These are phyloP conservation scores for Trematocara zebra DNA, from an alignment of 2,113 vertebrate species.

Conservation along the genomic window DNA sequence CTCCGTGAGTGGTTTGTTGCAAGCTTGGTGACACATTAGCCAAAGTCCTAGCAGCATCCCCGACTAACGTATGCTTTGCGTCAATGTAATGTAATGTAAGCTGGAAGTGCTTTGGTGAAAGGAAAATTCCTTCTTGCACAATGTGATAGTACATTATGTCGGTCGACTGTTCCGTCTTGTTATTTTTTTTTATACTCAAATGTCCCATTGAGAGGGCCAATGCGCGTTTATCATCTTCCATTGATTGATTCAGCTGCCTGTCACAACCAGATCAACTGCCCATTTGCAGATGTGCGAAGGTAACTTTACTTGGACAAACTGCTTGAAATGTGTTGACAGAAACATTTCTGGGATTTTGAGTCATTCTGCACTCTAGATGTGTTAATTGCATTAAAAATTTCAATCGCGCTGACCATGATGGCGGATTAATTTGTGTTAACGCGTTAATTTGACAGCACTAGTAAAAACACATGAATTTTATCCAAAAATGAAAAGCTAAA, in stretches of 20 bases:
- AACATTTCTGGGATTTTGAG: not conserved
- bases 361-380: not conserved
- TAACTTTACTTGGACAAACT: not conserved
- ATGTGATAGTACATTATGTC: not conserved
- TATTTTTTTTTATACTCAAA: not conserved
- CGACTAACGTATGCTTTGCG: not conserved
- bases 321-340: not conserved
- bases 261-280: not conserved
- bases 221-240: not conserved
- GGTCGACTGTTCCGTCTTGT: not conserved
- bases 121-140: not conserved
- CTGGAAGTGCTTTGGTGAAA: not conserved
- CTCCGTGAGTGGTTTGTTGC: not conserved
- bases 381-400: not conserved
- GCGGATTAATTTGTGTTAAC: rapidly evolving
- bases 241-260: not conserved
- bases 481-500: not conserved
- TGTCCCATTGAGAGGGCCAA: not conserved
- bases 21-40: not conserved
- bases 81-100: not conserved
- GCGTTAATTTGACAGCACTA: not conserved
- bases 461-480: not conserved
- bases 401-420: not conserved
- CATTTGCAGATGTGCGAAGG: not conserved
- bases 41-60: not conserved